Evolutionary conservation across 1,140 invertebrate genomes (phyloP), one percentile per base, ranked within the genome.

Genomic region (Paraescarpia echinospica): DNA sequence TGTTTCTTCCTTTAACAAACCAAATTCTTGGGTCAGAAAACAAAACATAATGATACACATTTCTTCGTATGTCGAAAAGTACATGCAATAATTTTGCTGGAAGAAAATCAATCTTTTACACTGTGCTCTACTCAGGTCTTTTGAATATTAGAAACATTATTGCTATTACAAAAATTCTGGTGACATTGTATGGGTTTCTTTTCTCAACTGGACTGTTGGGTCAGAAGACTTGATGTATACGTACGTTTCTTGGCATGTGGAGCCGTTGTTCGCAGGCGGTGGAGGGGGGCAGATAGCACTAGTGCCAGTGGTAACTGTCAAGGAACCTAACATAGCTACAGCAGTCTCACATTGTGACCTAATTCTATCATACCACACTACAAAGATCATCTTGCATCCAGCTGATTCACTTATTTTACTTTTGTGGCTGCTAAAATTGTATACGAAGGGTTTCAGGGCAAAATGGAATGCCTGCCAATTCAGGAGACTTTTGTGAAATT

Each of bases 201-300:
- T 33, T 31, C 34, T 33, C 27, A 34, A 89, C n/a, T 89, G 34
- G 8, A 33, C 31, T 34, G 34, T 33, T 33, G 12, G 34, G 89
- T 34, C 8, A 89, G 8, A 33, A 33, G 27, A 89, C n/a, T 34
- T 5, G 27, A n/a, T 41, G 12, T 18, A 89, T 91, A 94, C 93
- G 94, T 93, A 95, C 95, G 92, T 93, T 96, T 99, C 98, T 90
- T 98, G 97, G 95, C 98, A 99, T 93, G 97, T 97, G 27, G 98
- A 98, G 34, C 97, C 97, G 96, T 99, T 98, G 35, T 97, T 97
- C 97, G 98, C 98, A n/a, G 98, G 97, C 34, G 98, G 97, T 91
- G 98, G 98, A 95, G 97, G 97, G 1, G 97, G 98, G 96, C 98
- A 98, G 93, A 97, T 97, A 93, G 97, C 97, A 90, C 97, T 97